These are phyloP conservation scores for Melanotaenia boesemani DNA, from an alignment of 2,797 vertebrate species.

Conservation along the genomic window DNA sequence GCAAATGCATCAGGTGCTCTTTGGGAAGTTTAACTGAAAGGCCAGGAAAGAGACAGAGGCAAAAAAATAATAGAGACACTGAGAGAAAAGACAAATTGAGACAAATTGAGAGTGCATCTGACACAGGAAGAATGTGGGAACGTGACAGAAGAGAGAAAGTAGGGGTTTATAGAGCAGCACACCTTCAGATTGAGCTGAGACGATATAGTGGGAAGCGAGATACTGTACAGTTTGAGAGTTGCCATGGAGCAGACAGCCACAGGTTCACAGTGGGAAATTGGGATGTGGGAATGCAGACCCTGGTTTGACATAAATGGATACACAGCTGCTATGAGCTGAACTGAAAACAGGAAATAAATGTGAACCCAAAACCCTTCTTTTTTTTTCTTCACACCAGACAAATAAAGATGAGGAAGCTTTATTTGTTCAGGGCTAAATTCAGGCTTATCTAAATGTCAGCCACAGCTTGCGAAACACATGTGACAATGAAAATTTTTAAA, in stretches of 20 bases:
- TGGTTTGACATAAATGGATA: constrained; percentile 83
- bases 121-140: constrained; percentile 59
- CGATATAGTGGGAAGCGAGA: constrained; percentile 57
- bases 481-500: constrained; percentile 28
- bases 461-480: background rate
- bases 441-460: constrained; percentile 25
- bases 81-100: constrained; percentile 6
- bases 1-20: constrained; percentile 16
- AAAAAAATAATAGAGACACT: constrained; percentile 37
- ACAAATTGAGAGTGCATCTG: constrained; percentile 28
- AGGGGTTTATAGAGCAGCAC: constrained; percentile 55
- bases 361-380: constrained; percentile 43
- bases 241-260: constrained; percentile 43
- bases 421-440: constrained; percentile 12
- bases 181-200: constrained; percentile 59
- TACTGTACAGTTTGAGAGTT: constrained; percentile 31
- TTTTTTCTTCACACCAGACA: constrained; percentile 21
- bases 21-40: constrained; percentile 38
- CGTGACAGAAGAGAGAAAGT: constrained; percentile 64
- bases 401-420: constrained; percentile 51
- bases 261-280: constrained; percentile 59
- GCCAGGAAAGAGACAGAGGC: constrained; percentile 28
- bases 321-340: constrained; percentile 84
- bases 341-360: constrained; percentile 84
- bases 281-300: constrained; percentile 74